Conservation (phyloP, 2,888 invertebrate genomes). For the Leptarthrus brevirostris region DNA sequence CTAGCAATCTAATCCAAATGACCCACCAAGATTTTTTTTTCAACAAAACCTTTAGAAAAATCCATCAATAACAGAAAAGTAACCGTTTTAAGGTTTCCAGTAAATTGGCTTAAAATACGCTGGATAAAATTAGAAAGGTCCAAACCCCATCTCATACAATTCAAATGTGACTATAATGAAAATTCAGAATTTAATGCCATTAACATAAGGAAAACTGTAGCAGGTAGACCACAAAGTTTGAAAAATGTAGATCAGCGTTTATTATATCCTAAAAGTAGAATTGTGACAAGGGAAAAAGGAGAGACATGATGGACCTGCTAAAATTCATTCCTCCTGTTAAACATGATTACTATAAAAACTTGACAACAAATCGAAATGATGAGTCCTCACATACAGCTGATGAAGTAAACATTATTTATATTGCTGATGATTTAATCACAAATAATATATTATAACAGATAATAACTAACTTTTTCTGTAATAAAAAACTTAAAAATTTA, state of each 20-base stretch:
- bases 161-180: conserved; percentile 56
- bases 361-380: conserved; percentile 51
- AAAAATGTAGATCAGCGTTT: conserved; percentile 45
- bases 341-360: conserved; percentile 49
- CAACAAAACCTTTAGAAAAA: conserved; percentile 56
- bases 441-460: conserved; percentile 43
- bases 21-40: conserved; percentile 55
- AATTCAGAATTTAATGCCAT: conserved; percentile 55
- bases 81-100: conserved; percentile 56
- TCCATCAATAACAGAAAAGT: conserved; percentile 57
- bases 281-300: conserved; percentile 47
- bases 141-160: conserved; percentile 56
- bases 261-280: conserved; percentile 50
- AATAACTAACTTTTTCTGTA: not conserved
- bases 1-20: conserved; percentile 55
- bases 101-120: conserved; percentile 50
- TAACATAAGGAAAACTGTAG: conserved; percentile 55
- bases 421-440: conserved; percentile 47
- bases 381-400: conserved; percentile 42
- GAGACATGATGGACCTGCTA: conserved; percentile 16
- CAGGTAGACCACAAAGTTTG: conserved; percentile 54
- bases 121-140: conserved; percentile 49
- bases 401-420: conserved; percentile 44
- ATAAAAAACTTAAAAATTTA: conserved; percentile 22
- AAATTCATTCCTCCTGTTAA: conserved; percentile 49